phyloP scores from a whole-genome alignment of 2,113 vertebrate genomes.

The Hassar affinis region DNA sequence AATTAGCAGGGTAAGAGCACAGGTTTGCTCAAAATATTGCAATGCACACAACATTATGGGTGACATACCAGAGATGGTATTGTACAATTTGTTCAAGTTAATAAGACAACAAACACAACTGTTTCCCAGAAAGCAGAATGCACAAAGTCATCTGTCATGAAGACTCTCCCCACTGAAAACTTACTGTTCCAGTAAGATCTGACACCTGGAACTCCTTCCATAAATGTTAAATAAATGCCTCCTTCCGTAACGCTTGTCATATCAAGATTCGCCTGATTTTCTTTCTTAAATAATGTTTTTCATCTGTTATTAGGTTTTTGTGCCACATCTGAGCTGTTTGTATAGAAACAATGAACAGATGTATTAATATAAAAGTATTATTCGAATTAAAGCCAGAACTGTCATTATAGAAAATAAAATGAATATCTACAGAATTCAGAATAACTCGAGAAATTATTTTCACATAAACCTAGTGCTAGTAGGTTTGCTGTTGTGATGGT shows the following conservation, averaged over 20 bases:
- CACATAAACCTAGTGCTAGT: background rate
- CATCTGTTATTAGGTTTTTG: background rate
- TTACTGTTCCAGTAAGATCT: background rate
- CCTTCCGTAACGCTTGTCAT: too few species aligned
- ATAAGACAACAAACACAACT: background rate
- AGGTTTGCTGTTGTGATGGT: too few species aligned
- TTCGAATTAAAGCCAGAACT: background rate
- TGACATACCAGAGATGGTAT: too few species aligned
- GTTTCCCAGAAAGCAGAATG: too few species aligned
- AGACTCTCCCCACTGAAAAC: background rate
- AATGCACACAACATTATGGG: too few species aligned
- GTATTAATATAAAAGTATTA: background rate
- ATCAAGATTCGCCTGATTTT: too few species aligned
- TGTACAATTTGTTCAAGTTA: too few species aligned
- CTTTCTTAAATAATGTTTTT: background rate
- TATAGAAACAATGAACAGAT: background rate
- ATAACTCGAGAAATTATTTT: background rate
- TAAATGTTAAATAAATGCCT: background rate
- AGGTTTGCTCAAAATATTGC: too few species aligned
- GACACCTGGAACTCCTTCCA: background rate
- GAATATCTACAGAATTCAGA: background rate
- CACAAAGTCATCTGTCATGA: too few species aligned
- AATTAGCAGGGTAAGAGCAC: too few species aligned
- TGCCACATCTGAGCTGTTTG: background rate
- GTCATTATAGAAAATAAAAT: background rate